phyloP scores from a whole-genome alignment of 2,113 vertebrate species.

The Tychaedon coryphoeus region DNA sequence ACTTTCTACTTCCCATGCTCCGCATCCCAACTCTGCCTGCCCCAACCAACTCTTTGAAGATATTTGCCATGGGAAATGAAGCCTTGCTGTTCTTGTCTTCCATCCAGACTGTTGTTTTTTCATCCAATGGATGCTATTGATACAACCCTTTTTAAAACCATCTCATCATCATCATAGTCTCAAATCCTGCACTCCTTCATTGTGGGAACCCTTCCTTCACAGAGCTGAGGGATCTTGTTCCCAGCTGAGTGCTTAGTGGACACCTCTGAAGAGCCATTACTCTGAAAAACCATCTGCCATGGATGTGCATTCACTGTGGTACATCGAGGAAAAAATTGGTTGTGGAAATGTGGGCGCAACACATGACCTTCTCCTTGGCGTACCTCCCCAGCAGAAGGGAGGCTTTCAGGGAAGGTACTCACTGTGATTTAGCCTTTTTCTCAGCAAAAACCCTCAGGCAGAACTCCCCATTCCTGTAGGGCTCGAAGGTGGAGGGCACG shows the following conservation, averaged over 20 bases:
- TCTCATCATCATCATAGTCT: neutral
- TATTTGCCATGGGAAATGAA: neutral
- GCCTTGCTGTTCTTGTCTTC: neutral
- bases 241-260: neutral
- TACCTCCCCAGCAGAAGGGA: neutral
- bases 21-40: neutral
- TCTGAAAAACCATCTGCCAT: neutral
- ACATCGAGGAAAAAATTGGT: neutral
- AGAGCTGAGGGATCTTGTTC: neutral
- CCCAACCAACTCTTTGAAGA: neutral
- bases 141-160: neutral
- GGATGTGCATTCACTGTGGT: neutral
- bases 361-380: neutral
- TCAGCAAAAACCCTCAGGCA: slow-evolving; percentile 85
- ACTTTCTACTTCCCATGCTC: neutral
- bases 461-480: slow-evolving; percentile 82
- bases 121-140: neutral
- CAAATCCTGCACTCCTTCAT: neutral
- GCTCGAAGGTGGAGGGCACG: slow-evolving; percentile 84
- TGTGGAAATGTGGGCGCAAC: neutral
- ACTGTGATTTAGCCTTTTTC: slow-evolving; percentile 77
- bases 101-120: neutral
- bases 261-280: neutral
- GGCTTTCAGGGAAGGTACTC: slow-evolving; percentile 20
- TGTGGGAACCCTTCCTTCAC: neutral